Conservation (phyloP, 2,888 invertebrate species). For the Chymomyza procnemis region DNA sequence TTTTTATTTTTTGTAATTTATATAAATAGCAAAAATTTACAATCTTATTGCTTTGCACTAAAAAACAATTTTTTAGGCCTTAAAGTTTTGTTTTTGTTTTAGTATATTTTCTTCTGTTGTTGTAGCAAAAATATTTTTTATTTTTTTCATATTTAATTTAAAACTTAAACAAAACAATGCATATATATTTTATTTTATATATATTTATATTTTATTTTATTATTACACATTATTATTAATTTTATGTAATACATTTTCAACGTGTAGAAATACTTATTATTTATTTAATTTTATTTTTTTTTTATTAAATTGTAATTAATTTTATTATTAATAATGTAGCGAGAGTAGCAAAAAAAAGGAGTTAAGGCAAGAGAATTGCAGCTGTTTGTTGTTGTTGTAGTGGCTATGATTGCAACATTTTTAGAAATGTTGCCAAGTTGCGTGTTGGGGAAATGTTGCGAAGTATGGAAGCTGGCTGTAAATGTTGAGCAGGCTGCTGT, state of each 20-base stretch:
- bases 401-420: background rate
- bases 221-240: slow-evolving; percentile 42
- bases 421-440: background rate
- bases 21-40: slow-evolving; percentile 73
- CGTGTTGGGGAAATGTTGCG: too few relatives aligned
- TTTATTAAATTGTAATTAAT: slow-evolving; percentile 63
- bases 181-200: slow-evolving; percentile 19
- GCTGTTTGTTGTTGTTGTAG: slow-evolving; percentile 30
- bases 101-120: slow-evolving; percentile 11
- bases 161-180: background rate
- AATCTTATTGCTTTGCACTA: slow-evolving; percentile 71
- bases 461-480: too few relatives aligned
- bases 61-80: slow-evolving; percentile 41
- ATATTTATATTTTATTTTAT: slow-evolving; percentile 33
- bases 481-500: background rate
- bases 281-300: slow-evolving; percentile 40
- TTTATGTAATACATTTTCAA: slow-evolving; percentile 71
- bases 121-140: slow-evolving; percentile 21
- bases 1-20: slow-evolving; percentile 21
- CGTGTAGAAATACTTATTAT: slow-evolving; percentile 66
- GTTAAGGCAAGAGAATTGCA: slow-evolving; percentile 65
- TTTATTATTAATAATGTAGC: slow-evolving; percentile 49
- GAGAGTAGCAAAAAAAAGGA: slow-evolving; percentile 35
- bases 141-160: slow-evolving; percentile 12
- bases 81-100: slow-evolving; percentile 11